These are phyloP conservation scores for Callimorpha dominula DNA, from an alignment of 2,888 invertebrate species.

Conservation along the genomic window DNA sequence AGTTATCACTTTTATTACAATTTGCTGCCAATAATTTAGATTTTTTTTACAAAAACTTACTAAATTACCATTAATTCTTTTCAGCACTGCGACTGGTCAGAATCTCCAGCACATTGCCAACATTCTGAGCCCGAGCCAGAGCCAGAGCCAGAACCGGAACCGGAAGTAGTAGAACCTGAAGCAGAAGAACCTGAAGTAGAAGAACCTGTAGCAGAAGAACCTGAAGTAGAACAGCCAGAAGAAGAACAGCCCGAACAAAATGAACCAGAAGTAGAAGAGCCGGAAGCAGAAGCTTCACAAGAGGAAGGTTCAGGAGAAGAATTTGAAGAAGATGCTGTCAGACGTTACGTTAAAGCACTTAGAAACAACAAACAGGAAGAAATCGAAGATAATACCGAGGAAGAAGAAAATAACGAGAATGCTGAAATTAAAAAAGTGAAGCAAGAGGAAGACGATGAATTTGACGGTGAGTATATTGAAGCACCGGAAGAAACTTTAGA, in stretches of 20 bases:
- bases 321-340: constrained; percentile 55
- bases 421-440: constrained; percentile 15
- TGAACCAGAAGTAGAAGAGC: constrained; percentile 43
- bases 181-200: constrained; percentile 64
- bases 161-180: constrained; percentile 68
- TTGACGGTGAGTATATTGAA: constrained; percentile 40
- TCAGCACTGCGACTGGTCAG: constrained; percentile 76
- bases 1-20: too few species aligned
- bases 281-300: constrained; percentile 59
- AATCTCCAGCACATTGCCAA: constrained; percentile 63
- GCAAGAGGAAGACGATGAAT: constrained; percentile 40
- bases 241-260: neutral
- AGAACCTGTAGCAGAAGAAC: constrained; percentile 22
- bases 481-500: constrained; percentile 32
- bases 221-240: constrained; percentile 6
- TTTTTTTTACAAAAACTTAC: neutral
- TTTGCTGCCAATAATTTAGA: neutral
- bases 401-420: constrained; percentile 34
- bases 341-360: constrained; percentile 41
- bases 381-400: constrained; percentile 35
- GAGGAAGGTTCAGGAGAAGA: constrained; percentile 55
- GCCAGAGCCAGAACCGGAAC: constrained; percentile 54
- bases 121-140: constrained; percentile 63
- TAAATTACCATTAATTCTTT: neutral
- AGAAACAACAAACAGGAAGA: constrained; percentile 54